Percentiles rank a stretch among this genome's conserved stretches.
Conservation (phyloP, 2,888 invertebrate genomes). For the Megamerina dolium region DNA sequence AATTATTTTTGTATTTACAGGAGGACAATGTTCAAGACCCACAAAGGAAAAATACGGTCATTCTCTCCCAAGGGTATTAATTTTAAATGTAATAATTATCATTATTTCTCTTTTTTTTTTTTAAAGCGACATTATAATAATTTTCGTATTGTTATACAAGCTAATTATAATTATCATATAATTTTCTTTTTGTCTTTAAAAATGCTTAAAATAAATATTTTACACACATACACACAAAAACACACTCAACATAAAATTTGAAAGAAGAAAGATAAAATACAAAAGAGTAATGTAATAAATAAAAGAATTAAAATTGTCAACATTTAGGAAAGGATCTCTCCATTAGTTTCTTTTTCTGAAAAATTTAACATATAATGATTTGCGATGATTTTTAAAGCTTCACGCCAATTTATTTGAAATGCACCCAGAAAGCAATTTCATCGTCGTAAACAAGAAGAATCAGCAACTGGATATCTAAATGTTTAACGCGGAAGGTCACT, state of each 20-base stretch:
- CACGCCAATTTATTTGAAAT: too few species aligned
- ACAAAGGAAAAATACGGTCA: constrained; percentile 46
- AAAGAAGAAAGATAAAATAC: constrained; percentile 27
- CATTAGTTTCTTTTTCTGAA: too few species aligned
- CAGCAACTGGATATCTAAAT: too few species aligned
- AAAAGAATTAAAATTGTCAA: constrained; percentile 31
- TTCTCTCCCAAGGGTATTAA: constrained; percentile 47
- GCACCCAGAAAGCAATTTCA: too few species aligned
- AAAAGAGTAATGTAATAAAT: constrained; percentile 36
- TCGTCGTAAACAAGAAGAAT: too few species aligned
- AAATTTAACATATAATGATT: too few species aligned
- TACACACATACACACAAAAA: too few species aligned
- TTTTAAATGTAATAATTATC: constrained; percentile 26
- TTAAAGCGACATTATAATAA: constrained; percentile 24
- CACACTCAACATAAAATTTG: too few species aligned
- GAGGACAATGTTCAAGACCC: constrained; percentile 48
- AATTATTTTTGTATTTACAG: constrained; percentile 14
- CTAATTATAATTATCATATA: constrained; percentile 26
- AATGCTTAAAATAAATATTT: constrained; percentile 14
- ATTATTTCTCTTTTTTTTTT: constrained; percentile 19
- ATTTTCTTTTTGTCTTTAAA: constrained; percentile 20
- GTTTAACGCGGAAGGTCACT: too few species aligned
- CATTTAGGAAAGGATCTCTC: too few species aligned
- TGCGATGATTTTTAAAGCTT: too few species aligned
- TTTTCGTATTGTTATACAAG: constrained; percentile 24